Evolutionary conservation across 2,888 invertebrate species (phyloP).

Genomic region (Drosophila nr. medialis): DNA sequence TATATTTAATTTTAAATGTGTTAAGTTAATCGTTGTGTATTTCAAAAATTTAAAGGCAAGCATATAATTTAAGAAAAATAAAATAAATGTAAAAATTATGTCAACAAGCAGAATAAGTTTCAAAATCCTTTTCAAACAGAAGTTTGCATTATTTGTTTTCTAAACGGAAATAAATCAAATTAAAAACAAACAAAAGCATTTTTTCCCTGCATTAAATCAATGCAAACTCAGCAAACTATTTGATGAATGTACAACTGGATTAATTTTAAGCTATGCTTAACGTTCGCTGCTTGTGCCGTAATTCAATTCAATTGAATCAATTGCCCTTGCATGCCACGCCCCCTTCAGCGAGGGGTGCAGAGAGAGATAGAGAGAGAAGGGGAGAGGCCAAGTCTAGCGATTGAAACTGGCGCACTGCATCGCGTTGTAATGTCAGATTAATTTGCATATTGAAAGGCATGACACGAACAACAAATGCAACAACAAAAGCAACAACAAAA

Average conservation of each 20-base stretch:
- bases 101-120: neutral
- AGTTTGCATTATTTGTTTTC: neutral
- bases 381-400: slow-evolving; percentile 11
- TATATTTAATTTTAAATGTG: neutral
- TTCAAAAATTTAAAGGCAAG: neutral
- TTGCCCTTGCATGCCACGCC: slow-evolving; percentile 19
- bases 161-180: neutral
- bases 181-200: neutral
- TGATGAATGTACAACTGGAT: neutral
- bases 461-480: slow-evolving; percentile 21
- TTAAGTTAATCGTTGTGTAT: neutral
- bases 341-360: neutral
- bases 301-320: slow-evolving; percentile 65
- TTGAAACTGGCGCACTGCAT: slow-evolving; percentile 38
- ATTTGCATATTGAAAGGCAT: slow-evolving; percentile 71
- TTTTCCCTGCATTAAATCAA: neutral
- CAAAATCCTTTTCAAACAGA: neutral
- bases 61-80: neutral
- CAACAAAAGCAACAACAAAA: slow-evolving; percentile 6
- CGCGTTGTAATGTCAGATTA: slow-evolving; percentile 70
- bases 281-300: slow-evolving; percentile 15
- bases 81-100: neutral
- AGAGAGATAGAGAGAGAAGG: no score
- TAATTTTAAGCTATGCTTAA: slow-evolving; percentile 1
- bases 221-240: neutral